Percentiles rank a stretch among this genome's conserved stretches.
Conservation (phyloP, 2,888 invertebrate species). For the Glyphotaelius pellucidus region DNA sequence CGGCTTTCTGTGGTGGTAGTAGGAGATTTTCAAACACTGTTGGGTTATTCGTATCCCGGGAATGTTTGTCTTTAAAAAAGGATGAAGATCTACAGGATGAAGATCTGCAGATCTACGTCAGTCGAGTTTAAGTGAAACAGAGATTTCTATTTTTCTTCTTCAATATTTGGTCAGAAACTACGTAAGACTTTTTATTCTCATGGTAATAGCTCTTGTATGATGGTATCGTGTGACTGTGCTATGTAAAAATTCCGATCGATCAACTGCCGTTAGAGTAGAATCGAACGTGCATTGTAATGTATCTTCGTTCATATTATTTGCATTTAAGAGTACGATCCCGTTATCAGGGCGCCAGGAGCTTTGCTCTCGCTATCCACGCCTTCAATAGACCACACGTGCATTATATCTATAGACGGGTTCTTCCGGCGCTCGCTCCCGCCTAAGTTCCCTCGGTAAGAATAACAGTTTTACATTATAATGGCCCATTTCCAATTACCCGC, state of each 20-base stretch:
- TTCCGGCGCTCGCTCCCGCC: not conserved
- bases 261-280: not conserved
- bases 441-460: not conserved
- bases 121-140: too few relatives aligned
- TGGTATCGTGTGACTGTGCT: not conserved
- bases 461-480: conserved; percentile 2
- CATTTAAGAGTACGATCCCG: not conserved
- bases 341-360: not conserved
- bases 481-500: not conserved
- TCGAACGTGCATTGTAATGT: not conserved
- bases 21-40: too few relatives aligned
- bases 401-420: not conserved
- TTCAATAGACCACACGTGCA: not conserved
- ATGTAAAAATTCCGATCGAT: not conserved
- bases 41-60: too few relatives aligned
- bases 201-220: not conserved
- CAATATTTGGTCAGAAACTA: not conserved
- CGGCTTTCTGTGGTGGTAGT: too few relatives aligned
- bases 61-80: too few relatives aligned
- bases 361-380: not conserved
- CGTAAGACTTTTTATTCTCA: not conserved
- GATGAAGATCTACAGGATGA: too few relatives aligned
- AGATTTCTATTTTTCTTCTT: too few relatives aligned
- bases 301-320: not conserved
- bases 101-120: too few relatives aligned